A percentile compares a stretch with the other conserved stretches of the same genome.
phyloP scores from a whole-genome alignment of 1,140 invertebrate species.

The Cherax quadricarinatus region DNA sequence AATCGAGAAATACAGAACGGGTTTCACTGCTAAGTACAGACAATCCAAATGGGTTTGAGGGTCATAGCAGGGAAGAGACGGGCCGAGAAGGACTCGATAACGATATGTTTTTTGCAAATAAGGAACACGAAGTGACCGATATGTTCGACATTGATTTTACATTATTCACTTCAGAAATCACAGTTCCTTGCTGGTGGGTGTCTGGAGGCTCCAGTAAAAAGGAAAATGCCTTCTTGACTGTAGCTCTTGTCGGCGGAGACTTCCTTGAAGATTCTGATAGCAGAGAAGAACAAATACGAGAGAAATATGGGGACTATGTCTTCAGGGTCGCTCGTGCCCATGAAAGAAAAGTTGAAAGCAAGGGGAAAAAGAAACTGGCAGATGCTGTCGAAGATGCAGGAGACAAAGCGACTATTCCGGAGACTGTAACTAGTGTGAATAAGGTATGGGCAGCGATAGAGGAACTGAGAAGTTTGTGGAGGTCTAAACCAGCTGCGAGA shows the following conservation, averaged over 20 bases:
- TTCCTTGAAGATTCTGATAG: not conserved
- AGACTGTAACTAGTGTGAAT: not conserved
- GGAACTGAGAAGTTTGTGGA: slow-evolving; percentile 17
- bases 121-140: not conserved
- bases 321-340: not conserved
- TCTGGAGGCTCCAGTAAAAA: not conserved
- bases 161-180: not conserved
- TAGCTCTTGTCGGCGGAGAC: slow-evolving; percentile 1
- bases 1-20: no score
- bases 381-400: not conserved
- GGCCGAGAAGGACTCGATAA: no score
- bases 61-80: not conserved
- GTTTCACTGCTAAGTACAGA: not conserved
- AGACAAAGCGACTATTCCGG: not conserved
- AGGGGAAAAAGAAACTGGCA: not conserved
- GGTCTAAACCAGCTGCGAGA: not conserved
- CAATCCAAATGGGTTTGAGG: not conserved
- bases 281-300: not conserved
- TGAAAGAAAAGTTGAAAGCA: not conserved
- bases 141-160: not conserved
- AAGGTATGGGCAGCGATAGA: not conserved
- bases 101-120: no score
- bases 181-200: slow-evolving; percentile 3
- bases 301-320: slow-evolving; percentile 18
- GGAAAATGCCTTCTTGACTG: not conserved